Conservation (phyloP, 2,888 invertebrate genomes). For the Ophion ventricosus region DNA sequence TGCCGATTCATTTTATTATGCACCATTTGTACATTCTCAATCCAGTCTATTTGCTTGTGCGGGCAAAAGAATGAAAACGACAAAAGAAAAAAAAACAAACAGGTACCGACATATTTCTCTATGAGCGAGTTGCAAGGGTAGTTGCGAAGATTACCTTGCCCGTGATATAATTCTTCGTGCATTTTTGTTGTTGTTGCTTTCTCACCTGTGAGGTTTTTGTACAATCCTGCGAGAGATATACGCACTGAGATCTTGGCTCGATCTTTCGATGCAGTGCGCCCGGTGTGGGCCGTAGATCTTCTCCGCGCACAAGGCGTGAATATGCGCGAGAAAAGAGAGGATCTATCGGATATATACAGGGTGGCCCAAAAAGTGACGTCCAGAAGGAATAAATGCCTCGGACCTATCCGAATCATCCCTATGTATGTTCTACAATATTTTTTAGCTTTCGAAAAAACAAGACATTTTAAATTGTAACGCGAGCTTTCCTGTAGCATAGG, state of each 20-base stretch:
- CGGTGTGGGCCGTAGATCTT: slow-evolving; percentile 58
- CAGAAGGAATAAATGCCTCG: not conserved
- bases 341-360: slow-evolving; percentile 48
- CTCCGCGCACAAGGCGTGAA: slow-evolving; percentile 2
- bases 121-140: slow-evolving; percentile 25
- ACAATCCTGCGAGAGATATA: slow-evolving; percentile 6
- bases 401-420: not conserved
- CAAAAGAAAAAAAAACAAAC: not conserved
- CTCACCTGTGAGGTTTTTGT: not conserved
- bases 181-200: slow-evolving; percentile 21
- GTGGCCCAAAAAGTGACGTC: not conserved
- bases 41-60: not conserved
- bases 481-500: not conserved
- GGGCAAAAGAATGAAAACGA: not conserved
- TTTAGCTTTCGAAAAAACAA: not conserved
- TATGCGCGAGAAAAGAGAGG: slow-evolving; percentile 53
- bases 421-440: not conserved
- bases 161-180: slow-evolving; percentile 52
- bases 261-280: slow-evolving; percentile 15
- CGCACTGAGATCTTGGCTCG: slow-evolving; percentile 3
- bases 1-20: not conserved
- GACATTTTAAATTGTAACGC: not conserved
- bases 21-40: not conserved
- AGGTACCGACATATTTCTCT: not conserved
- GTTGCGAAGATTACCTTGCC: slow-evolving; percentile 54